Base-by-base conservation (phyloP, 2,113 vertebrate species). In the Poicephalus meyeri region DNA sequence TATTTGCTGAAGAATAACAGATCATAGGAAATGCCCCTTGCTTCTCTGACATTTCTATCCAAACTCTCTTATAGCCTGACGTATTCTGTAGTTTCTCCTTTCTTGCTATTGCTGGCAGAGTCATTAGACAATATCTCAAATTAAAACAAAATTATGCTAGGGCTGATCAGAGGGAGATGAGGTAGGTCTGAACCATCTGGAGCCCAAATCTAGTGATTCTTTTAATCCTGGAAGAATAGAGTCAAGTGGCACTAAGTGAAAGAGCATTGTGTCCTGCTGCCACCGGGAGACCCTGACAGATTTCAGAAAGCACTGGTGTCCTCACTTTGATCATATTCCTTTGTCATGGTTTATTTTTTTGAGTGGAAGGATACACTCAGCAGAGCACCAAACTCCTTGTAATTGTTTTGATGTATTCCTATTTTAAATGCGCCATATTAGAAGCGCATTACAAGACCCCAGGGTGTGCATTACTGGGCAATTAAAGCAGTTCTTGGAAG, bases 401-500 rank as follows among this genome's bases (percentile, higher is more conserved):
- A 93, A 96, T 97, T 96, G 87, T 93, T 96, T 68, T 93, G 82
- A 65, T 93, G 64, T 61, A 17, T 88, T 93, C 76, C 3, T 91
- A 83, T 91, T 94, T 94, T 94, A 94, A 95, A 92, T 44, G 84
- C 65, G 89, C 56, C 63, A 31, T 96, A 96, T 97, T 97, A 97
- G 93, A 85, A 94, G 95, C 88, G 90, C 89, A 97, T 97, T 96
- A 96, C 89, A 94, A 95, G 95, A 85, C 96, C 94, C 95, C 95
- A 93, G 96, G 94, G 95, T 97, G 95, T 95, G 95, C 95, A 92
- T 97, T 97, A 92, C 93, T 91, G 96, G 86, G 91, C 95, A 94
- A 95, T 97, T 96, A 96, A 93, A 97, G 80, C 5, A 0, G 68
- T 85, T 95, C 96, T 95, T 96, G 94, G 95, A 96, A 95, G 91